Evolutionary conservation across 1,140 invertebrate genomes (phyloP).

Genomic region (Caerostris extrusa): DNA sequence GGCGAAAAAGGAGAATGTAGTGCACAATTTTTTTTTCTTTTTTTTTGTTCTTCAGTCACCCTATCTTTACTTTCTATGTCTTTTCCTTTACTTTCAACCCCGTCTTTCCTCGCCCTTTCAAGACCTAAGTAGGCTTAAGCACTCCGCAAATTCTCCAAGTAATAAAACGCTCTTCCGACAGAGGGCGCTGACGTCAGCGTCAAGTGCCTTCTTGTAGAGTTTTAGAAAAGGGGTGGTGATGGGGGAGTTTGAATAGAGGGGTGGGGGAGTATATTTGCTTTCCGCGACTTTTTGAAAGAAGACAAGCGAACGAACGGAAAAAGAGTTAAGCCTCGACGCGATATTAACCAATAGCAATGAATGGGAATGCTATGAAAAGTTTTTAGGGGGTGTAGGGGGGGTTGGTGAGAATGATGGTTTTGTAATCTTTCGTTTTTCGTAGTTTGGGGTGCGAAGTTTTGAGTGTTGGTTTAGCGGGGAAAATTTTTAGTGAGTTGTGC

Average conservation of each 20-base stretch:
- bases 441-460: conserved; percentile 9
- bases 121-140: conserved; percentile 72
- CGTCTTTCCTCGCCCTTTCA: conserved; percentile 41
- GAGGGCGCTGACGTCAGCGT: conserved; percentile 72
- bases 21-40: not conserved
- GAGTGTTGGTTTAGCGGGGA: conserved; percentile 39
- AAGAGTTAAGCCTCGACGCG: conserved; percentile 23
- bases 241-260: not conserved
- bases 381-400: not conserved
- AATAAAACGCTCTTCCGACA: conserved; percentile 65
- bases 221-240: no score
- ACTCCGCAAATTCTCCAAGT: conserved; percentile 69
- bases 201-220: conserved; percentile 45
- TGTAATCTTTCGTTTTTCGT: not conserved
- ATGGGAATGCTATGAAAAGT: conserved; percentile 11
- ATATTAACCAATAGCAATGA: conserved; percentile 66
- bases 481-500: not conserved
- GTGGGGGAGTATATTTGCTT: conserved; percentile 2
- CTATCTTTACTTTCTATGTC: conserved; percentile 10
- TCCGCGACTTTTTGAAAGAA: conserved; percentile 51
- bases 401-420: not conserved
- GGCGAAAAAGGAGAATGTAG: not conserved
- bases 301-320: not conserved
- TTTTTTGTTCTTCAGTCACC: not conserved
- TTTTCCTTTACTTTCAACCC: conserved; percentile 22